phyloP scores from a whole-genome alignment of 1,140 invertebrate genomes.

The Ptiloglossa arizonensis region DNA sequence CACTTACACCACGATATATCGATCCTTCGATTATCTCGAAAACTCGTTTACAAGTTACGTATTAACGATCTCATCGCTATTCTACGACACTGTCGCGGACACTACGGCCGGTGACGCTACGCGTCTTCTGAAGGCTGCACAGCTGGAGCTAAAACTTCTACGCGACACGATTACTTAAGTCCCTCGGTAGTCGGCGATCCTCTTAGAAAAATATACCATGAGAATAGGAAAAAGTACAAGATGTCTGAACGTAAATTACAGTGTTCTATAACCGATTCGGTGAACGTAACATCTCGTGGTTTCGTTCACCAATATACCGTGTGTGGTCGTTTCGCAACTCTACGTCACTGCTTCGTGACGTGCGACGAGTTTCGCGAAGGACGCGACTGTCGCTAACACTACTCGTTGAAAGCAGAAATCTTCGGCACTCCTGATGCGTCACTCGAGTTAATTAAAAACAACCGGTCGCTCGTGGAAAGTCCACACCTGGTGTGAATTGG shows the following conservation, averaged over 20 bases:
- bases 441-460: not conserved
- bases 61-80: conserved; percentile 13
- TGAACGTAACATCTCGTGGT: not conserved
- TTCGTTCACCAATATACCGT: not conserved
- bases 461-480: not conserved
- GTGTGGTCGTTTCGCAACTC: not conserved
- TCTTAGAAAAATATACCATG: not conserved
- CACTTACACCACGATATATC: too few relatives aligned
- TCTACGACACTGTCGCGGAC: conserved; percentile 39
- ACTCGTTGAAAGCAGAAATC: not conserved
- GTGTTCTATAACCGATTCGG: not conserved
- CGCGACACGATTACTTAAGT: too few relatives aligned
- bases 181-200: not conserved
- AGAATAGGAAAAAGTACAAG: not conserved
- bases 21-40: not conserved
- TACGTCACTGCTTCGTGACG: conserved; percentile 29
- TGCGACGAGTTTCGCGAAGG: conserved; percentile 28
- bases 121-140: conserved; percentile 30
- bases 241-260: not conserved
- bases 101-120: conserved; percentile 31
- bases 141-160: conserved; percentile 12
- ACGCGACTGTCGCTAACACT: not conserved
- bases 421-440: not conserved
- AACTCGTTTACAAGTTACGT: not conserved
- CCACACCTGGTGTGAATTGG: not conserved